A percentile compares a stretch with the other conserved stretches of the same genome.
phyloP scores from a whole-genome alignment of 2,888 invertebrate genomes.

The Aporophyla lueneburgensis region DNA sequence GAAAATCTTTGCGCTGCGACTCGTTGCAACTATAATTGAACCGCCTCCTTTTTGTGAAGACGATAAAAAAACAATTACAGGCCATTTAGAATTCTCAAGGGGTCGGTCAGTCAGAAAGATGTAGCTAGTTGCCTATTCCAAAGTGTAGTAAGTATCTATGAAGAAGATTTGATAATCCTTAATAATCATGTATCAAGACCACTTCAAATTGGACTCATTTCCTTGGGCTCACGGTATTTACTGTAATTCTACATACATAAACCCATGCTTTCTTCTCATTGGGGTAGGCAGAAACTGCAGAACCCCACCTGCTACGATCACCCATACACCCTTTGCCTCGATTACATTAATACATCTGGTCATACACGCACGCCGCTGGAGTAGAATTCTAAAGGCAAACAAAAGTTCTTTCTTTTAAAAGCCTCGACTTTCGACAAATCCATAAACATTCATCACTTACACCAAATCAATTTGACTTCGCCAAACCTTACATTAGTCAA shows the following conservation, averaged over 20 bases:
- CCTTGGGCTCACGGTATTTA: background rate
- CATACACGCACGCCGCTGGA: background rate
- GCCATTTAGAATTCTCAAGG: too few species aligned
- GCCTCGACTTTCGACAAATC: conserved; percentile 24
- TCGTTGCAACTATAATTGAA: too few species aligned
- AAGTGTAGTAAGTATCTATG: too few species aligned
- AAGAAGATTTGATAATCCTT: too few species aligned
- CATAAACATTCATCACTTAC: conserved; percentile 39
- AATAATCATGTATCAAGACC: background rate
- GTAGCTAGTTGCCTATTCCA: too few species aligned
- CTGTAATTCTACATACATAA: background rate
- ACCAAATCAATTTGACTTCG: conserved; percentile 48
- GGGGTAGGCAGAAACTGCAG: background rate
- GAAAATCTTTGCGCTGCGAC: too few species aligned
- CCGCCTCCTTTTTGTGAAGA: too few species aligned
- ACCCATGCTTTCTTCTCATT: background rate
- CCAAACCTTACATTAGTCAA: conserved; percentile 43
- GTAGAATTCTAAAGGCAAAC: background rate
- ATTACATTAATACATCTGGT: background rate
- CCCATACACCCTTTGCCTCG: background rate
- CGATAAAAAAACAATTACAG: too few species aligned
- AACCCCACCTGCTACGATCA: background rate
- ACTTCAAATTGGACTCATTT: background rate
- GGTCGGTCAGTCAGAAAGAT: too few species aligned
- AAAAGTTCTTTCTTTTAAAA: background rate